phyloP scores from a whole-genome alignment of 2,888 invertebrate genomes.

The Agapostemon virescens region DNA sequence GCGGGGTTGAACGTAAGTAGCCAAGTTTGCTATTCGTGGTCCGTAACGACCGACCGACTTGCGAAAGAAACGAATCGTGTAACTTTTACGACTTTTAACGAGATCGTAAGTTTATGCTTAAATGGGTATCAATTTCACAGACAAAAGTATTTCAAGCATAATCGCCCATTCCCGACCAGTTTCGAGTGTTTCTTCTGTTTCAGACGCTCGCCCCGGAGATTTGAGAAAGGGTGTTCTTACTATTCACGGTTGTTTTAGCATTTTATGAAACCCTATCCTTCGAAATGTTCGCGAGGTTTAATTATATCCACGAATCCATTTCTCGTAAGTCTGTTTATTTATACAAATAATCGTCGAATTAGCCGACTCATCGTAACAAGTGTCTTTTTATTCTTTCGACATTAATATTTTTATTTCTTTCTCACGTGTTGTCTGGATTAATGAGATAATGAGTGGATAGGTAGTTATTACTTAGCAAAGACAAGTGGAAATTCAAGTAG shows the following conservation, averaged over 20 bases:
- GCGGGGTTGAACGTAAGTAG: slow-evolving; percentile 50
- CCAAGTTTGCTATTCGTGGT: slow-evolving; percentile 54
- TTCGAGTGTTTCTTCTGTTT: slow-evolving; percentile 25
- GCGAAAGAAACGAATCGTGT: slow-evolving; percentile 55
- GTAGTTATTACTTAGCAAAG: too few relatives aligned
- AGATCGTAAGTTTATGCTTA: slow-evolving; percentile 53
- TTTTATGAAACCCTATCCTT: not conserved
- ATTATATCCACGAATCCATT: not conserved
- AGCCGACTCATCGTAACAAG: too few relatives aligned
- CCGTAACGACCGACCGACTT: slow-evolving; percentile 55
- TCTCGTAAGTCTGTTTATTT: too few relatives aligned
- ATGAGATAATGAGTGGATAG: too few relatives aligned
- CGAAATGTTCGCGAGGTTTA: not conserved
- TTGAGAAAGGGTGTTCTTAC: not conserved
- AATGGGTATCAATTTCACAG: slow-evolving; percentile 53
- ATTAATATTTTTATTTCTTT: too few relatives aligned
- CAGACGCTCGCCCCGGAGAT: not conserved
- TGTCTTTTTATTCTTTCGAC: too few relatives aligned
- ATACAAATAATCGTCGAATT: too few relatives aligned
- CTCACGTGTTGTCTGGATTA: too few relatives aligned
- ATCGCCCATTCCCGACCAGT: slow-evolving; percentile 15
- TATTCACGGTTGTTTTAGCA: not conserved
- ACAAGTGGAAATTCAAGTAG: too few relatives aligned
- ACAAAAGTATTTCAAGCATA: slow-evolving; percentile 29
- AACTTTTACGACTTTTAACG: slow-evolving; percentile 61